A percentile compares a stretch with the other conserved stretches of the same genome.
Evolutionary conservation across 2,113 vertebrate species (phyloP).

Genomic region (Mesitornis unicolor): DNA sequence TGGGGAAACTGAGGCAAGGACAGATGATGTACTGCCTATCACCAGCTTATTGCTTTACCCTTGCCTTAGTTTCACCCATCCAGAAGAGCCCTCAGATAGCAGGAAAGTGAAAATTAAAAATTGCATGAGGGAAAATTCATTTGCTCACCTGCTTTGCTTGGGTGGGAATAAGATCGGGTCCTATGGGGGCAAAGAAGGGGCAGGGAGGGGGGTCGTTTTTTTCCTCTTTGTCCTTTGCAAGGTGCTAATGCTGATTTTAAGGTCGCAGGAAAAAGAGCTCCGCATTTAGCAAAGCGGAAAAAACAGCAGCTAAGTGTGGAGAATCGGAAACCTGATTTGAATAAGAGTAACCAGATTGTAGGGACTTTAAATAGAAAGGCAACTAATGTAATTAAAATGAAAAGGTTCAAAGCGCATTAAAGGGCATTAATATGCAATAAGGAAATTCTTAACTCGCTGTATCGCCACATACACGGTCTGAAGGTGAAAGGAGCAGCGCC

Average conservation of each 20-base stretch:
- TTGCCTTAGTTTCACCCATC: background rate
- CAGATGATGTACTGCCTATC: background rate
- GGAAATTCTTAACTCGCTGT: background rate
- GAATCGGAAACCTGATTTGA: slow-evolving; percentile 19
- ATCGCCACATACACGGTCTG: background rate
- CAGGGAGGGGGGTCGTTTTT: background rate
- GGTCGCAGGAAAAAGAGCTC: background rate
- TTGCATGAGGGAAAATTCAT: accelerated
- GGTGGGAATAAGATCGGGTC: background rate
- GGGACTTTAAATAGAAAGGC: slow-evolving; percentile 26
- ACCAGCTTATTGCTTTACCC: too few species aligned
- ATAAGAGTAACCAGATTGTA: slow-evolving; percentile 5
- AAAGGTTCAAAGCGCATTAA: slow-evolving; percentile 25
- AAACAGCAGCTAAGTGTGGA: slow-evolving; percentile 32
- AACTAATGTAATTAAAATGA: slow-evolving; percentile 30
- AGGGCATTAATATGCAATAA: background rate
- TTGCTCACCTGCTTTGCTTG: background rate
- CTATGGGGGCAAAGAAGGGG: background rate
- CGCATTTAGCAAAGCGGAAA: background rate
- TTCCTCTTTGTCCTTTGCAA: background rate
- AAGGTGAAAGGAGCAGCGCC: background rate
- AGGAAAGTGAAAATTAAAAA: background rate
- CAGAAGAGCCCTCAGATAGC: accelerated
- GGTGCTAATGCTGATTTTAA: background rate
- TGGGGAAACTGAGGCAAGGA: background rate